These are phyloP conservation scores for Bettongia penicillata DNA, from an alignment of 2,113 vertebrate genomes.

Conservation along the genomic window DNA sequence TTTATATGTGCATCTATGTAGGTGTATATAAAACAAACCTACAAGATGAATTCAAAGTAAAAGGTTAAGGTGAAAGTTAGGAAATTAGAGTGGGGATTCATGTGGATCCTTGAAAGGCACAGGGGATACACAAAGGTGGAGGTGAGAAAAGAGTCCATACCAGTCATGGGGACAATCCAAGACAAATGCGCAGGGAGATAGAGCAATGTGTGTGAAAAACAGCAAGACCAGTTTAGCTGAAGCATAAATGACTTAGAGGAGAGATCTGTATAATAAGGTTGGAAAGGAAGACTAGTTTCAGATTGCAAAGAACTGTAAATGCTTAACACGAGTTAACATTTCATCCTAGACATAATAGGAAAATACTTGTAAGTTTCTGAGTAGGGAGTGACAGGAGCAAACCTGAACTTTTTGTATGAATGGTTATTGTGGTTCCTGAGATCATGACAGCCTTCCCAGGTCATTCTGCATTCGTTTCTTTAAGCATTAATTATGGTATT, in stretches of 20 bases:
- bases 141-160: neutral
- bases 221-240: neutral
- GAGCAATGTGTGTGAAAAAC: neutral
- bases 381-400: neutral
- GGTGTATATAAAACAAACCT: neutral
- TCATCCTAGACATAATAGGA: neutral
- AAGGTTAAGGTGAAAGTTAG: neutral
- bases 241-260: neutral
- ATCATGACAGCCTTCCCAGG: neutral
- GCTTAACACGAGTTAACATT: neutral
- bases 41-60: neutral
- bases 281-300: neutral
- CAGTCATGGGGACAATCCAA: neutral
- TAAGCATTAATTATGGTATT: neutral
- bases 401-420: too few relatives aligned
- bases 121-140: too few relatives aligned
- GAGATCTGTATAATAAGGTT: neutral
- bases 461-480: neutral
- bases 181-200: too few relatives aligned
- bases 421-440: neutral
- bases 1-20: too few relatives aligned
- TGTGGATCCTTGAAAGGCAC: neutral
- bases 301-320: neutral
- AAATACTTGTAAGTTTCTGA: neutral
- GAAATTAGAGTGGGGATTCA: neutral